A percentile compares a stretch with the other conserved stretches of the same genome.
These are phyloP conservation scores for Entelurus aequoreus DNA, from an alignment of 2,113 vertebrate species.

Conservation along the genomic window DNA sequence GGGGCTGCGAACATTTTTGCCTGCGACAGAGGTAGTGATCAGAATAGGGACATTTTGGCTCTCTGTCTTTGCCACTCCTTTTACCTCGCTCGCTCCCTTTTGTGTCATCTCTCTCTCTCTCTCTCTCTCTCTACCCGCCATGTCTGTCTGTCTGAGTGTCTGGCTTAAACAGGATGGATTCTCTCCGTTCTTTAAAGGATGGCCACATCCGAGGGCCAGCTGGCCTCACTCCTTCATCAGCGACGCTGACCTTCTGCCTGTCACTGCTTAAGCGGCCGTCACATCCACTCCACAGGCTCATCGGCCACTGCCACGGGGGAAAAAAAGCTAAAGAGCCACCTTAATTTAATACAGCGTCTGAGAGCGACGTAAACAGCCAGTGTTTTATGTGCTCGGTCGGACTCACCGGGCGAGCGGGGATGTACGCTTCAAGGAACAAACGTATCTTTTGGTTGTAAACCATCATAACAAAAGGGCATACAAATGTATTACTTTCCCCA, in stretches of 20 bases:
- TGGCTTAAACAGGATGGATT: slow-evolving; percentile 69
- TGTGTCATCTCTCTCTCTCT: slow-evolving; percentile 23
- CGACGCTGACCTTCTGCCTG: slow-evolving; percentile 70
- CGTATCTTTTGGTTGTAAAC: slow-evolving; percentile 15
- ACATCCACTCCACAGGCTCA: slow-evolving; percentile 68
- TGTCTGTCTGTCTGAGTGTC: slow-evolving; percentile 55
- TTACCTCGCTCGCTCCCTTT: slow-evolving; percentile 48
- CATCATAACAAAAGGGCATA: slow-evolving; percentile 7
- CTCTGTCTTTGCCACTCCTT: slow-evolving; percentile 53
- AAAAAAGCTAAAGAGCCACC: slow-evolving; percentile 54
- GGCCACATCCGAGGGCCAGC: slow-evolving; percentile 66
- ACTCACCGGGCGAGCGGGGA: slow-evolving; percentile 18
- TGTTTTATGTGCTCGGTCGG: slow-evolving; percentile 56
- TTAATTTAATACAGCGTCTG: slow-evolving; percentile 63
- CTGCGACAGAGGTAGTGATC: slow-evolving; percentile 59
- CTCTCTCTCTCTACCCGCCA: slow-evolving; percentile 20
- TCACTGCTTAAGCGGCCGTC: slow-evolving; percentile 68
- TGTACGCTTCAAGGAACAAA: slow-evolving; percentile 12
- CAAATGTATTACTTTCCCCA: not conserved
- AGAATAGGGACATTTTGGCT: slow-evolving; percentile 53
- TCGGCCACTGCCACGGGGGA: slow-evolving; percentile 60
- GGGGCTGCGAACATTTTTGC: slow-evolving; percentile 53
- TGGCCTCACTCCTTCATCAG: slow-evolving; percentile 68
- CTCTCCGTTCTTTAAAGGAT: slow-evolving; percentile 65
- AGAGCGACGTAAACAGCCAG: slow-evolving; percentile 55